A percentile compares a stretch with the other conserved stretches of the same genome.
Evolutionary conservation across 2,888 invertebrate genomes (phyloP).

Genomic region (Smittia sp.): DNA sequence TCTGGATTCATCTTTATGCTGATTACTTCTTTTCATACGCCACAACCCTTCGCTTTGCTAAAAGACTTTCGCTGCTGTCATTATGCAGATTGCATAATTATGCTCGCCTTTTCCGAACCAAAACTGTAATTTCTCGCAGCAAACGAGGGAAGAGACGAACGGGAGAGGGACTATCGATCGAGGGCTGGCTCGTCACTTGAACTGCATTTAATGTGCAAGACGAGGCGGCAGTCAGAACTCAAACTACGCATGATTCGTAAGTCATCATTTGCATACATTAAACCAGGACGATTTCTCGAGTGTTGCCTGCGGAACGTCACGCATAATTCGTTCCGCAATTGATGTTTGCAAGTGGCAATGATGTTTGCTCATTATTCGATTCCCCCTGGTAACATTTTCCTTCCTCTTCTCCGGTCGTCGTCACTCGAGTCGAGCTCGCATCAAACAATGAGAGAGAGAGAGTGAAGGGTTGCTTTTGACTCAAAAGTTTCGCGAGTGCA

Average conservation of each 20-base stretch:
- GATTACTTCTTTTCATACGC: neutral
- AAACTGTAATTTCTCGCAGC: neutral
- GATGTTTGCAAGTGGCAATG: slow-evolving; percentile 3
- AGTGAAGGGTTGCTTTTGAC: neutral
- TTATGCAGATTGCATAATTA: slow-evolving; percentile 12
- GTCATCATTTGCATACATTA: neutral
- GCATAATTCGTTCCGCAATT: neutral
- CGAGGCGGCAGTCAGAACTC: neutral
- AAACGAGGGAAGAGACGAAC: too few species aligned
- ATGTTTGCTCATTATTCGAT: neutral
- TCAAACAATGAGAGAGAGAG: neutral
- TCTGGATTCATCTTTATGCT: neutral
- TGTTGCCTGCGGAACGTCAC: slow-evolving; percentile 5
- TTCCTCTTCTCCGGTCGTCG: neutral
- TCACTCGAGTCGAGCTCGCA: too few species aligned
- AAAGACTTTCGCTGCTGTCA: neutral
- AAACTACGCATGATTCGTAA: neutral
- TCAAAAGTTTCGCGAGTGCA: neutral
- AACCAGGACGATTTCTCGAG: neutral
- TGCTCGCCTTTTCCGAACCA: neutral
- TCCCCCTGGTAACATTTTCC: neutral
- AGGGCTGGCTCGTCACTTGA: too few species aligned
- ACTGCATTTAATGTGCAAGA: neutral
- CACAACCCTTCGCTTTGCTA: neutral
- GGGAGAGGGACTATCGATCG: too few species aligned